Evolutionary conservation across 2,888 invertebrate species (phyloP), one percentile per base, ranked within the genome.

Genomic region (Cryptus armator): DNA sequence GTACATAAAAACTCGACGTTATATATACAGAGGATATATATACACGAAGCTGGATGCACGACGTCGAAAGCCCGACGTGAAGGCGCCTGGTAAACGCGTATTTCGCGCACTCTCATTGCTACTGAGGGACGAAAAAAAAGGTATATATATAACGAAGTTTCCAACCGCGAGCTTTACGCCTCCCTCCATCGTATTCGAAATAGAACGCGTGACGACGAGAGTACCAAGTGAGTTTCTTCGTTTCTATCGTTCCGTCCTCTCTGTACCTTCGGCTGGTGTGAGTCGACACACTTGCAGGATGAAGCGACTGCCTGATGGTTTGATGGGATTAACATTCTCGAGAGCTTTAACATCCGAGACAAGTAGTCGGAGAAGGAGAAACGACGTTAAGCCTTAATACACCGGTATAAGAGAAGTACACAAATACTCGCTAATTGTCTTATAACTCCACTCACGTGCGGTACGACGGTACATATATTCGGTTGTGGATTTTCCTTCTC

Each of bases 251-350:
- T 29, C n/a, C 19, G 16, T 66, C 12, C 19, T 53, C 19, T 53
- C 16, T 3, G 56, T 56, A 12, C 56, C 24, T 56, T 12, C 37
- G 16, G 6, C 3, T 19, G 16, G 29, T 43, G 53, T 53, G 19
- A 43, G 53, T n/a, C 37, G 14, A 51, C 32, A 71, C 32, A 71
- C 19, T 14, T 14, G 10, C 19, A 37, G 4, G 16, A 59, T 19
- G 3, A 53, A 71, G 19, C 48, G 53, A 71, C 48, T 37, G 3
- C 53, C 19, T 19, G 16, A 59, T 56, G 24, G 3, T 37, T 12
- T 19, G 16, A 59, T 24, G 24, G 56, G 72, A 72, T 72, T 53
- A 56, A 43, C 72, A 43, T 53, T 71, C 51, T 72, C 72, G 43
- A 72, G 72, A 44, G 56, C 56, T 72, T 72, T 19, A 24, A 56